Base-by-base conservation (phyloP, 2,113 vertebrate genomes). In the Polypterus senegalus region DNA sequence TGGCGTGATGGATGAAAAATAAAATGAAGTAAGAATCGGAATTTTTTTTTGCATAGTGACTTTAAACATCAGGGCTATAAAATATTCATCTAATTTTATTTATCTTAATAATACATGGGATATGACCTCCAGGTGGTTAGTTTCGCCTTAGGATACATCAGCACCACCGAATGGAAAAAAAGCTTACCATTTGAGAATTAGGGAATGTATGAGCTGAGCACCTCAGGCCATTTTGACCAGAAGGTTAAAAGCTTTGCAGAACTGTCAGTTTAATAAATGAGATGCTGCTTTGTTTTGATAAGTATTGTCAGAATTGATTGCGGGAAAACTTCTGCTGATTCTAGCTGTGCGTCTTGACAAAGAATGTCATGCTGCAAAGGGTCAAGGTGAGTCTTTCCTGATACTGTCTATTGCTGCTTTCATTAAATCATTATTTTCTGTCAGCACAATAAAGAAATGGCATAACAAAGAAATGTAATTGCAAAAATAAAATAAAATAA, bases 371-470 rank as follows among this genome's bases (percentile, higher is more conserved):
- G 81, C 77, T 81, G 81, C 78, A 76, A 74, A 66, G 87, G 85
- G 84, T 88, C 81, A 88, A 88, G 88, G 85, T 89, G 82, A 89
- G 88, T n/a, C n/a, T n/a, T n/a, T n/a, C n/a, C n/a, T n/a, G n/a
- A n/a, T n/a, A n/a, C n/a, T n/a, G n/a, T n/a, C n/a, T n/a, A n/a
- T n/a, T n/a, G n/a, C n/a, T n/a, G n/a, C n/a, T n/a, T n/a, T n/a
- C n/a, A n/a, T n/a, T n/a, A n/a, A n/a, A n/a, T n/a, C n/a, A n/a
- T n/a, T n/a, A n/a, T n/a, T n/a, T n/a, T n/a, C n/a, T n/a, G n/a
- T n/a, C n/a, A n/a, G n/a, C n/a, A n/a, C n/a, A n/a, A n/a, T n/a
- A n/a, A n/a, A n/a, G n/a, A n/a, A n/a, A n/a, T n/a, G n/a, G n/a
- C n/a, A n/a, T n/a, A n/a, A n/a, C n/a, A n/a, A n/a, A n/a, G n/a